Evolutionary conservation across 2,113 vertebrate species (phyloP), one percentile per base, ranked within the genome.

Genomic region (Sphaerodactylus townsendi): DNA sequence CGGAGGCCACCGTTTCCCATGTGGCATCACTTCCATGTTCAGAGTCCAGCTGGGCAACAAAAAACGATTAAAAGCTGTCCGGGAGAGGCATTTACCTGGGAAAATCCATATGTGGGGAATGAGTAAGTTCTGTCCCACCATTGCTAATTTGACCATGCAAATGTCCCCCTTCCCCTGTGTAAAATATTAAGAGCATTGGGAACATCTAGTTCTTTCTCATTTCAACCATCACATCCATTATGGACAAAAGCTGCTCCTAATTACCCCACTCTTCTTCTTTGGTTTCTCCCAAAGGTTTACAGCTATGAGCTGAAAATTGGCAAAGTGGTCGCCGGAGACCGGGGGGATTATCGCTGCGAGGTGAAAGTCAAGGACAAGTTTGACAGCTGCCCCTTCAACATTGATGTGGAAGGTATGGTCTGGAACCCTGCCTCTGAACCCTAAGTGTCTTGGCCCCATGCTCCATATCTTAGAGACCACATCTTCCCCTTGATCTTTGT

Each of bases 261-360:
- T 46, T 15, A 77, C 48, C 19, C 25, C 56, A 21, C 37, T 25
- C 44, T 79, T 78, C 17, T 84, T 50, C 25, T 68, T 77, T 53
- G 62, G 72, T 39, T 79, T 41, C 82, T 44, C 37, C 78, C 64
- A 83, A 92, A 98, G 98, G 93, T 98, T 56, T 98, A 98, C 94
- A 96, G 95, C 3, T 94, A 96, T 78, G 96, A 98, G 91, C 96
- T 98, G 95, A 96, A 78, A 88, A 97, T 98, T 33, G 85, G 92
- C 41, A 98, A 98, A 90, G 94, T 96, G 65, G 95, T 96, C 6
- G 93, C 96, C 5, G 97, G 89, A 44, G 97, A 98, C 87, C 95
- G 96, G 0, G 98, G 98, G 25, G 96, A 95, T 72, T 98, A 98
- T 93, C 97, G 98, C 78, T 97, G 97, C 70, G 97, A 98, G 95